Evolutionary conservation across 2,113 vertebrate species (phyloP).

Genomic region (cattle (Bos taurus)): ARS-UCD2.0 NW_020192292.1:7326501-7327000

Average conservation of each 20-base stretch:
- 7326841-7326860: neutral
- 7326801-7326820: neutral
- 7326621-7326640: conserved; percentile 19
- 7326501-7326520: neutral
- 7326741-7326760: neutral
- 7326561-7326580: neutral
- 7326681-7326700: neutral
- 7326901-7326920: neutral
- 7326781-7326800: neutral
- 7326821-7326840: neutral
- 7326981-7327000: neutral
- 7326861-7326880: conserved; percentile 26
- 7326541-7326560: neutral
- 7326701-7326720: conserved; percentile 13
- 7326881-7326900: conserved; percentile 18
- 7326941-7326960: neutral
- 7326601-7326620: neutral
- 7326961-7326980: conserved; percentile 27
- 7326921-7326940: neutral
- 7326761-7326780: neutral
- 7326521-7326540: neutral
- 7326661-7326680: neutral
- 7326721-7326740: conserved; percentile 25
- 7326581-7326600: neutral
- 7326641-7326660: neutral